Evolutionary conservation across 2,888 invertebrate species (phyloP).

Genomic region (Selenia dentaria): DNA sequence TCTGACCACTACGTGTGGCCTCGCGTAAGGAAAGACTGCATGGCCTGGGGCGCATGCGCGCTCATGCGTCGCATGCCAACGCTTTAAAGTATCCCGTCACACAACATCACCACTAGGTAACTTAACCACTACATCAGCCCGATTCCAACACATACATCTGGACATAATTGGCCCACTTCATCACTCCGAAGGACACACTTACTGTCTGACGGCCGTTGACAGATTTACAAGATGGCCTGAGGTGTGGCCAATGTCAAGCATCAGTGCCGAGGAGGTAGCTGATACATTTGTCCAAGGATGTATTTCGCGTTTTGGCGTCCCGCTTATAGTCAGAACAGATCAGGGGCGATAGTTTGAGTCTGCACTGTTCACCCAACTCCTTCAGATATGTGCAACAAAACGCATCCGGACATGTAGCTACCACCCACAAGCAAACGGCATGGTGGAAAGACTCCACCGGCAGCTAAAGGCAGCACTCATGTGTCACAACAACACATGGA

Average conservation of each 20-base stretch:
- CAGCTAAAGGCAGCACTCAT: no score
- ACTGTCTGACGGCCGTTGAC: constrained; percentile 1
- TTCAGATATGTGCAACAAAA: neutral
- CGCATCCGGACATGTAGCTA: neutral
- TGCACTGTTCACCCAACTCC: neutral
- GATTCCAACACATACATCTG: neutral
- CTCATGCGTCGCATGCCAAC: constrained; percentile 22
- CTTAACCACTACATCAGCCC: neutral
- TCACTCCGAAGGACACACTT: neutral
- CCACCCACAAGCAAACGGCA: constrained; percentile 1
- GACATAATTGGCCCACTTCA: neutral
- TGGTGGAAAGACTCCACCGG: constrained; percentile 1
- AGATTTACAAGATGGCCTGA: constrained; percentile 1
- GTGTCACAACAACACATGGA: constrained; percentile 1
- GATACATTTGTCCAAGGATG: neutral
- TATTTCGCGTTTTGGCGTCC: constrained; percentile 2
- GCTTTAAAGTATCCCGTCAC: neutral
- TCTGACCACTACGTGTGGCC: constrained; percentile 47
- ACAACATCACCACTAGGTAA: neutral
- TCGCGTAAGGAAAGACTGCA: constrained; percentile 38
- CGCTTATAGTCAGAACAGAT: neutral
- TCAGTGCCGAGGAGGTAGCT: neutral
- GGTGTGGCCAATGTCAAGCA: neutral
- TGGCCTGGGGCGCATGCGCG: constrained; percentile 39
- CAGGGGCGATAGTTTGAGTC: constrained; percentile 1